These are phyloP conservation scores for Ianthella basta DNA, from an alignment of 37 sponge, comb jelly and placozoan species.

Conservation along the genomic window DNA sequence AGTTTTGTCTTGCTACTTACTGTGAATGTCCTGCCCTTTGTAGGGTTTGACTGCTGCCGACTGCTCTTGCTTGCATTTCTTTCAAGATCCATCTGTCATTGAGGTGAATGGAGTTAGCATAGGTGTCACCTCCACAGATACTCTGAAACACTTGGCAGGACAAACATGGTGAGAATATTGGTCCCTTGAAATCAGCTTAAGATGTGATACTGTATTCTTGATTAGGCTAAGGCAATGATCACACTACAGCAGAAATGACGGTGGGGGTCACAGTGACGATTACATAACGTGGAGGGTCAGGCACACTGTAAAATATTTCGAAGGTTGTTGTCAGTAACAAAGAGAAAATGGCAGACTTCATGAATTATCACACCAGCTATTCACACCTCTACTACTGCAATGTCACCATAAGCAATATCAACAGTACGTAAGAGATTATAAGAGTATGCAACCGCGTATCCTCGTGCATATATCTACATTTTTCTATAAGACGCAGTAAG, in stretches of 20 bases:
- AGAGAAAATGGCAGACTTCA: not conserved
- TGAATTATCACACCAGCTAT: no score
- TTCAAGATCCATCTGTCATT: conserved; percentile 68
- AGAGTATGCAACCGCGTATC: no score
- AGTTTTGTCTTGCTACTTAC: not conserved
- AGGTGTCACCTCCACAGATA: conserved; percentile 79
- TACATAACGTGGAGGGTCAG: no score
- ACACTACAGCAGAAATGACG: no score
- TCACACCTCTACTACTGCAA: no score
- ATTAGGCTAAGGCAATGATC: no score
- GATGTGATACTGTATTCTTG: not conserved
- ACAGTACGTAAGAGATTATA: no score
- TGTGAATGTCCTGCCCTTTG: not conserved
- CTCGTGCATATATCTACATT: no score
- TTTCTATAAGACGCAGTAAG: no score
- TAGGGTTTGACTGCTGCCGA: not conserved
- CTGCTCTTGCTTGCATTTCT: conserved; percentile 4
- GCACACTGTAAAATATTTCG: no score
- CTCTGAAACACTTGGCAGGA: conserved; percentile 79
- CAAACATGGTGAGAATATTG: conserved; percentile 13
- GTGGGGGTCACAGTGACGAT: no score
- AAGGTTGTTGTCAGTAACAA: not conserved
- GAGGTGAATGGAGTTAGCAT: conserved; percentile 67
- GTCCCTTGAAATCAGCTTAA: not conserved
- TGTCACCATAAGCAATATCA: no score